These are phyloP conservation scores for Fragum sueziense DNA, from an alignment of 2,888 invertebrate species.

Conservation along the genomic window DNA sequence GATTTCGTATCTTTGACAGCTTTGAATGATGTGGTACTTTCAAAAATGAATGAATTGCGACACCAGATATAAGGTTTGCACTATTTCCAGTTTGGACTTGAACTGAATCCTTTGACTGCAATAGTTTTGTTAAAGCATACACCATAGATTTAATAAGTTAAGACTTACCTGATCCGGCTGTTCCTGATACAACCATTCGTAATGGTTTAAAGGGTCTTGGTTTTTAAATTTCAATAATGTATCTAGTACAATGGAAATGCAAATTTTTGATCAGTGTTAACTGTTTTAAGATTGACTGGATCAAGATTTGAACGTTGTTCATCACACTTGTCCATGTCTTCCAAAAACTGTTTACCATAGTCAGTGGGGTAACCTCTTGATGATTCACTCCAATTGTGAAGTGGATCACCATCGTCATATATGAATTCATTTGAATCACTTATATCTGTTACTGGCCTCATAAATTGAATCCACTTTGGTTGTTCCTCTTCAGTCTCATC, in stretches of 20 bases:
- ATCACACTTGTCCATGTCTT: not conserved
- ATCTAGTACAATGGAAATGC: constrained; percentile 32
- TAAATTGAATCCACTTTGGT: constrained; percentile 26
- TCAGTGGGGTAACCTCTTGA: not conserved
- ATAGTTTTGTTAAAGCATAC: constrained; percentile 5
- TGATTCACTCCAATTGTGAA: not conserved
- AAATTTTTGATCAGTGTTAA: constrained; percentile 23
- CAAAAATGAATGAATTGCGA: constrained; percentile 55
- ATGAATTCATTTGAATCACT: not conserved
- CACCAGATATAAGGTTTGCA: constrained; percentile 61
- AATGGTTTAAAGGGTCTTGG: constrained; percentile 21
- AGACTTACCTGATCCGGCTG: too few relatives aligned
- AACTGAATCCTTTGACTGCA: constrained; percentile 21
- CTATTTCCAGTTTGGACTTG: constrained; percentile 42
- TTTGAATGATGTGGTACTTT: constrained; percentile 49
- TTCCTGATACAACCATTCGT: constrained; percentile 36
- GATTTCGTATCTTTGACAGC: constrained; percentile 42
- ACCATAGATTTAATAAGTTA: constrained; percentile 38
- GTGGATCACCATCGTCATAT: constrained; percentile 19
- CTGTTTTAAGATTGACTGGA: not conserved
- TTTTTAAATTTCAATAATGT: constrained; percentile 22
- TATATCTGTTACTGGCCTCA: constrained; percentile 6
- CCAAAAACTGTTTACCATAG: constrained; percentile 24
- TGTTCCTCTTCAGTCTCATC: constrained; percentile 3
- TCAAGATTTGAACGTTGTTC: not conserved